These are phyloP conservation scores for Oophaga sylvatica DNA, from an alignment of 2,797 vertebrate genomes.

Conservation along the genomic window DNA sequence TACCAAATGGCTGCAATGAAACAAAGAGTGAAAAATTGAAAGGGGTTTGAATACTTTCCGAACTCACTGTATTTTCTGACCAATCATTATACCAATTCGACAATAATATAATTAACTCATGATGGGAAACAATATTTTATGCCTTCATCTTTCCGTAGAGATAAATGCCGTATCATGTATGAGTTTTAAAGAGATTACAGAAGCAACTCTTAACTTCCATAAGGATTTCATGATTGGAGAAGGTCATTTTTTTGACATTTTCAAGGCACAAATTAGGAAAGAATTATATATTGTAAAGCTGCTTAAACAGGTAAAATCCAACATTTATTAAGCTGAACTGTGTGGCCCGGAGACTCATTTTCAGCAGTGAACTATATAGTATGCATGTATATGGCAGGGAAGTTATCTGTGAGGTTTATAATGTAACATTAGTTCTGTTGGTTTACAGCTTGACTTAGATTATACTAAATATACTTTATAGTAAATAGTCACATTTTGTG, in stretches of 20 bases:
- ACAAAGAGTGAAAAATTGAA: too few species aligned
- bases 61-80: not conserved
- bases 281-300: constrained; percentile 74
- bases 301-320: constrained; percentile 77
- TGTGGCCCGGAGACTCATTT: not conserved
- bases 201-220: constrained; percentile 77
- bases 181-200: constrained; percentile 71
- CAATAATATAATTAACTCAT: constrained; percentile 10
- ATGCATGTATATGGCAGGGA: too few species aligned
- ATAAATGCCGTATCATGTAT: constrained; percentile 59
- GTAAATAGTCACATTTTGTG: too few species aligned
- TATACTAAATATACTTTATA: too few species aligned
- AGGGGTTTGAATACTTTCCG: too few species aligned
- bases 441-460: too few species aligned
- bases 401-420: too few species aligned
- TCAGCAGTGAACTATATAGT: not conserved
- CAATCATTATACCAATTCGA: not conserved
- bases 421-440: too few species aligned
- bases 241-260: constrained; percentile 75
- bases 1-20: too few species aligned
- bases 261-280: constrained; percentile 70
- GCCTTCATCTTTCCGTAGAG: constrained; percentile 51
- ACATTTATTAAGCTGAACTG: not conserved
- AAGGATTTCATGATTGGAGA: constrained; percentile 72
- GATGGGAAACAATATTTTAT: constrained; percentile 6